These are phyloP conservation scores for Catharus fuscescens DNA, from an alignment of 2,113 vertebrate species.

Conservation along the genomic window DNA sequence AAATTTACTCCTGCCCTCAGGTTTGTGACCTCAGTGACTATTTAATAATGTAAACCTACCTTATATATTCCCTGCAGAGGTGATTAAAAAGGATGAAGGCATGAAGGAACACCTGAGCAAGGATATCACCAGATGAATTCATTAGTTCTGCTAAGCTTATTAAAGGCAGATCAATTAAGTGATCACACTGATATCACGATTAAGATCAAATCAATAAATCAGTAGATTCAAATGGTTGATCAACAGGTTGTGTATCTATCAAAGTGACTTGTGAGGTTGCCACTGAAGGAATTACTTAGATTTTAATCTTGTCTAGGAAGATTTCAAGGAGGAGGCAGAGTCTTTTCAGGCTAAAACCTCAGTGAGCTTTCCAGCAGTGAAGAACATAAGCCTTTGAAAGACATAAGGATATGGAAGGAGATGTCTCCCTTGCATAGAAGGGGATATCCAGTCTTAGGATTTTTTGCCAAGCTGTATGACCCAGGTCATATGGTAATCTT, in stretches of 20 bases:
- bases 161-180: conserved; percentile 6
- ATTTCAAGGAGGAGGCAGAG: not conserved
- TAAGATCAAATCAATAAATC: conserved; percentile 27
- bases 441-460: not conserved
- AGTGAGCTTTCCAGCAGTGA: not conserved
- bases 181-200: not conserved
- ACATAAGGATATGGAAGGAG: not conserved
- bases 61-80: not conserved
- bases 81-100: conserved; percentile 5
- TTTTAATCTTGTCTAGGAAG: conserved; percentile 14
- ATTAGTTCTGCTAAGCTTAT: conserved; percentile 34
- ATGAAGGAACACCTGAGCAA: conserved; percentile 31
- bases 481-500: not conserved
- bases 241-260: not conserved
- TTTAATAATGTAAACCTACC: not conserved
- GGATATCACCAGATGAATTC: not conserved
- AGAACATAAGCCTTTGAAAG: not conserved
- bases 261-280: conserved; percentile 1
- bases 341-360: not conserved
- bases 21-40: not conserved
- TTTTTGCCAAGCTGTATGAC: not conserved
- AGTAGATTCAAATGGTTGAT: not conserved
- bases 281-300: not conserved
- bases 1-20: not conserved
- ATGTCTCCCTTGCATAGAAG: fast-evolving